Conservation (phyloP, 2,797 vertebrate species). For the Tinamus major region DNA sequence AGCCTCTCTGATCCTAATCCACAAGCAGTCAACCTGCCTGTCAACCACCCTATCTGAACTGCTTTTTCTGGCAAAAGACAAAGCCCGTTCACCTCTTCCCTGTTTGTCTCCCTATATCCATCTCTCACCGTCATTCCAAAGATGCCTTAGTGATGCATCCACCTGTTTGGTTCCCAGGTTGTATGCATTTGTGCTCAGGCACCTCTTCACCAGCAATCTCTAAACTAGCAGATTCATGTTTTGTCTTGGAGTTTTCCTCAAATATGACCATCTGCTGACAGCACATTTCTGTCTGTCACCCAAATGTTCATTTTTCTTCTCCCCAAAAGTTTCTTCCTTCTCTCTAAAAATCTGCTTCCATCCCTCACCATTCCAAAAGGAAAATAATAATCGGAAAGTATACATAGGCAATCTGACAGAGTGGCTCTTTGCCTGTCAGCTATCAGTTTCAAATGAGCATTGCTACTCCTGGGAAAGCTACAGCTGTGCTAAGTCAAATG, state of each 20-base stretch:
- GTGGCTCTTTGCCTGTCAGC: neutral
- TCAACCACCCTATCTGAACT: neutral
- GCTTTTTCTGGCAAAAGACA: neutral
- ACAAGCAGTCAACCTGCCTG: neutral
- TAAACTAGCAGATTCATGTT: conserved; percentile 46
- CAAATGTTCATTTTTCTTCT: conserved; percentile 5
- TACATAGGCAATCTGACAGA: neutral
- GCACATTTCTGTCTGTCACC: neutral
- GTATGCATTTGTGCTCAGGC: neutral
- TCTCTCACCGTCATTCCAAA: neutral
- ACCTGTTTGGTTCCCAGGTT: neutral
- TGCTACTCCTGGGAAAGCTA: neutral
- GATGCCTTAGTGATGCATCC: neutral
- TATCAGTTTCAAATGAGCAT: neutral
- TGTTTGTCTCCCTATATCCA: neutral
- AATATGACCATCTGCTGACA: conserved; percentile 39
- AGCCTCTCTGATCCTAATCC: neutral
- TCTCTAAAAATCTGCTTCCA: neutral
- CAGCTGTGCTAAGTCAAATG: neutral
- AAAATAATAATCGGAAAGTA: neutral
- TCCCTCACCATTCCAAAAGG: neutral
- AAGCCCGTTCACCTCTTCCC: neutral
- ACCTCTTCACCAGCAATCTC: conserved; percentile 13
- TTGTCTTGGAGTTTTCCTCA: conserved; percentile 26
- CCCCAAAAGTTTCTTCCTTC: neutral